A percentile compares a stretch with the other conserved stretches of the same genome.
phyloP scores from a whole-genome alignment of 2,888 invertebrate genomes.

The Sturmia bella region DNA sequence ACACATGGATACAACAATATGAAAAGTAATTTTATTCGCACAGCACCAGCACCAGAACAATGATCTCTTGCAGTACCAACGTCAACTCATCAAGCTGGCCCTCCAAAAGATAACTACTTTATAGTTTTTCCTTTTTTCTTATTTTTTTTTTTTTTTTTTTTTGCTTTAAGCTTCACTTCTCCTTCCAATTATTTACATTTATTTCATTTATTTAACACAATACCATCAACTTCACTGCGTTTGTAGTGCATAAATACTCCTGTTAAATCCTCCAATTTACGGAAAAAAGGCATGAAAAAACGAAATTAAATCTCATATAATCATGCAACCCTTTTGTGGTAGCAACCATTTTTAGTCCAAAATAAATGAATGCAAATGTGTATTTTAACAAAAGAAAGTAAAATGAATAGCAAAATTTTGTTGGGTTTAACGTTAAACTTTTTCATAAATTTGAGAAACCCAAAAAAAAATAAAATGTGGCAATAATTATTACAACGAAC shows the following conservation, averaged over 20 bases:
- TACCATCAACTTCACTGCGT: slow-evolving; percentile 35
- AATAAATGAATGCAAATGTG: slow-evolving; percentile 33
- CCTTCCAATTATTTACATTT: slow-evolving; percentile 24
- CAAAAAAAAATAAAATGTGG: neutral
- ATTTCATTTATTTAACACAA: slow-evolving; percentile 39
- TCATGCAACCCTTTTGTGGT: slow-evolving; percentile 60
- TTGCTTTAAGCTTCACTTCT: neutral
- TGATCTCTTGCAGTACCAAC: neutral
- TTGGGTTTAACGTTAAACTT: slow-evolving; percentile 31
- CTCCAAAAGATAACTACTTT: slow-evolving; percentile 10
- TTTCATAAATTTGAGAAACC: slow-evolving; percentile 2
- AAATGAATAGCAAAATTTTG: slow-evolving; percentile 44
- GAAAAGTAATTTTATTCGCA: slow-evolving; percentile 54
- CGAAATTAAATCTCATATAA: slow-evolving; percentile 59
- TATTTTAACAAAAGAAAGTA: neutral
- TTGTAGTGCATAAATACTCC: slow-evolving; percentile 16
- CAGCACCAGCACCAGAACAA: slow-evolving; percentile 11
- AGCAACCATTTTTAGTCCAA: slow-evolving; percentile 28
- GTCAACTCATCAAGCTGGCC: neutral
- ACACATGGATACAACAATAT: slow-evolving; percentile 18
- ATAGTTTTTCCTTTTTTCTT: too few relatives aligned
- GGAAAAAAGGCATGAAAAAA: slow-evolving; percentile 1
- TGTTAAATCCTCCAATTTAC: slow-evolving; percentile 58
- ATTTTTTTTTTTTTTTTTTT: too few relatives aligned
- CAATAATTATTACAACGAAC: slow-evolving; percentile 17